Base-by-base conservation (phyloP, 2,113 vertebrate species). In the Oophaga pumilio region DNA sequence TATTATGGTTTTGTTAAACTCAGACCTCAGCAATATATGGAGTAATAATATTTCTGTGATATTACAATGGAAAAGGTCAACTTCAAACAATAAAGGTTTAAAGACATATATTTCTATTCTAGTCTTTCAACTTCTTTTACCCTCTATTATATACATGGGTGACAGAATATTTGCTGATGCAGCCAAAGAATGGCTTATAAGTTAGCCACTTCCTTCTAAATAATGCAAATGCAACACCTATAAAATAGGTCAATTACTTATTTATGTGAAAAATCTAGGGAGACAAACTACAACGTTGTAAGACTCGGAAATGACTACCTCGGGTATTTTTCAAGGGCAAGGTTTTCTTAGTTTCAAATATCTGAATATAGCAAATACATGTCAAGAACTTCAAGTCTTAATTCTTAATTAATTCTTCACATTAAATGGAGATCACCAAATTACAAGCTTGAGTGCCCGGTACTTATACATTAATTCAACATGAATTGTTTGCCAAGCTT, bases 361-460 rank as follows among this genome's bases (percentile, higher is more conserved):
- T 77, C 59, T 60, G 49, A 76, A 74, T 74, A 4, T 64, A 60
- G 28, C 66, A 57, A 87, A 82, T 62, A 62, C 60, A 53, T 76
- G 33, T 87, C 33, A 64, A 87, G 86, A 87, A 81, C 69, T 52
- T 15, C 18, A 82, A 52, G 52, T 22, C 85, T 88, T 76, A 66
- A 83, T 88, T 88, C 62, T 77, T 88, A 88, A 87, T 81, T 87
- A 82, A 73, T 71, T 82, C 52, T 83, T 60, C 66, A 24, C 66
- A 87, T 87, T 87, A 87, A 87, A 87, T 81, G 66, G 59, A 87
- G 79, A 87, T 84, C 59, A 77, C 59, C 57, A 88, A 84, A 88
- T 84, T 77, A 88, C 80, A 83, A 66, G 80, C 69, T 49, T 83
- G 79, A 88, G 69, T 88, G 71, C 80, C 57, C 22, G 53, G 68